A percentile compares a stretch with the other conserved stretches of the same genome.
phyloP scores from a whole-genome alignment of 1,140 invertebrate genomes.

The Drosophila truncata region DNA sequence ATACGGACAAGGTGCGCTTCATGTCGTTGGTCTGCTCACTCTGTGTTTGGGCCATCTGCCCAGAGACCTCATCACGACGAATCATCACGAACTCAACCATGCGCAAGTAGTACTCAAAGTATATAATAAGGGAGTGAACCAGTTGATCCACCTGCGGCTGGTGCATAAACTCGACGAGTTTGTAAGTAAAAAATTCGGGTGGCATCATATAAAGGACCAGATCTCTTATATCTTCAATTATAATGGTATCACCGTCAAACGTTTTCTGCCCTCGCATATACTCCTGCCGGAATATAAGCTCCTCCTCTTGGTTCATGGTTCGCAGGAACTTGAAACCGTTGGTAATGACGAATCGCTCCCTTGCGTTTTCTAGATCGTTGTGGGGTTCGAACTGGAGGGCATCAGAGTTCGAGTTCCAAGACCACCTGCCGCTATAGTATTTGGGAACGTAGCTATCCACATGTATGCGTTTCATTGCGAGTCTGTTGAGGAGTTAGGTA shows the following conservation, averaged over 20 bases:
- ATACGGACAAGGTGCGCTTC: constrained; percentile 62
- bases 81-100: constrained; percentile 77
- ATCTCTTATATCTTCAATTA: constrained; percentile 57
- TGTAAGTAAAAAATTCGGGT: constrained; percentile 43
- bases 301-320: constrained; percentile 69
- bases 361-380: constrained; percentile 46
- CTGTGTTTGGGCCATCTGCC: constrained; percentile 61
- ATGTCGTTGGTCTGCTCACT: constrained; percentile 71
- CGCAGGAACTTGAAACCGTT: constrained; percentile 66
- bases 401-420: constrained; percentile 57
- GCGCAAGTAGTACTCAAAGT: constrained; percentile 78
- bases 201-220: constrained; percentile 74
- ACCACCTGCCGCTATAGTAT: constrained; percentile 71
- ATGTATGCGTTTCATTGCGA: constrained; percentile 56
- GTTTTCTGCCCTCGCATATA: constrained; percentile 42
- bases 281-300: constrained; percentile 72
- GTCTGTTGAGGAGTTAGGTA: neutral
- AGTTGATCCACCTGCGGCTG: constrained; percentile 50
- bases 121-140: constrained; percentile 72
- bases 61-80: constrained; percentile 71
- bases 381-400: constrained; percentile 54
- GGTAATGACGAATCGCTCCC: constrained; percentile 56
- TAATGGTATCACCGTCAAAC: constrained; percentile 54
- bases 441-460: constrained; percentile 59
- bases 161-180: constrained; percentile 68